phyloP scores from a whole-genome alignment of 2,888 invertebrate species.

The Sesia apiformis region DNA sequence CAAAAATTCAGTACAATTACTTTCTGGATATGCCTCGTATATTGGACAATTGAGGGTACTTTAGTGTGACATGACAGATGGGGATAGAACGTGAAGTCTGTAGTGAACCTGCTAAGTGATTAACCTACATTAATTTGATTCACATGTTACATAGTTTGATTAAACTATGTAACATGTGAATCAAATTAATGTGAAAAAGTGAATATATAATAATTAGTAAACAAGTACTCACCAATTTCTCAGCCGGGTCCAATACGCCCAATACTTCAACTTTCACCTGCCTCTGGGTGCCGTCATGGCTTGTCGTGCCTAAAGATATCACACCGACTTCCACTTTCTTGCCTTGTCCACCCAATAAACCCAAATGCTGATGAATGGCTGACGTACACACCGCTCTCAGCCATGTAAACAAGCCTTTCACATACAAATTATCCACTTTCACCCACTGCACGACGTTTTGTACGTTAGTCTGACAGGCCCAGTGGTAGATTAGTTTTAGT shows the following conservation, averaged over 20 bases:
- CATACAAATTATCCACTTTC: conserved; percentile 73
- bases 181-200: no score
- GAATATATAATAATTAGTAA: no score
- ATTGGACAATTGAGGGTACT: no score
- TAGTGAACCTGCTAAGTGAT: no score
- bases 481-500: conserved; percentile 90
- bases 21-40: no score
- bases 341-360: conserved; percentile 81
- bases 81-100: no score
- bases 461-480: conserved; percentile 93
- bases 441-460: conserved; percentile 94
- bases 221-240: conserved; percentile 69
- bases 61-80: no score
- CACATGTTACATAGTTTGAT: no score
- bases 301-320: conserved; percentile 90
- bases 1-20: no score
- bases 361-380: conserved; percentile 85
- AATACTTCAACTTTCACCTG: conserved; percentile 92
- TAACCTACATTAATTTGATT: no score
- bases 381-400: conserved; percentile 84
- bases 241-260: conserved; percentile 84
- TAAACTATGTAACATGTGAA: no score
- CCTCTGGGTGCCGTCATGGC: conserved; percentile 82
- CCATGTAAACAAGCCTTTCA: conserved; percentile 77
- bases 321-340: conserved; percentile 87